phyloP scores from a whole-genome alignment of 2,888 invertebrate genomes.

The Entomobrya multifasciata region DNA sequence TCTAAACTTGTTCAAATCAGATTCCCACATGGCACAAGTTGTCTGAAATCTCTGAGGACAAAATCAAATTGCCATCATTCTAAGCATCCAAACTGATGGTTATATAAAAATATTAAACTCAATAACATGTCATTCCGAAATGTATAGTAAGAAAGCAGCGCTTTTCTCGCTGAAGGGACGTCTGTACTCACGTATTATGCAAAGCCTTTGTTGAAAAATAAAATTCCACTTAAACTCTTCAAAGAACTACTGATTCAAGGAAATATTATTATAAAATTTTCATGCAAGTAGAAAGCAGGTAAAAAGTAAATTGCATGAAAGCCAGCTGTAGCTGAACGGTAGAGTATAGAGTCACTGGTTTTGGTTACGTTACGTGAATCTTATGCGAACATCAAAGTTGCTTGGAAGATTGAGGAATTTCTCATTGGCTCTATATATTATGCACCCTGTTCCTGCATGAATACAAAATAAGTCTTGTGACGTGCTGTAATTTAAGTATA shows the following conservation, averaged over 20 bases:
- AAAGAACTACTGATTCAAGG: neutral
- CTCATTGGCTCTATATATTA: constrained; percentile 5
- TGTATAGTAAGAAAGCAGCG: too few species aligned
- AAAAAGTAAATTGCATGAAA: neutral
- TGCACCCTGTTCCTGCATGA: neutral
- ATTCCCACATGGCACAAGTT: constrained; percentile 5
- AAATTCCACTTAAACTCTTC: neutral
- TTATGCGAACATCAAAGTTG: constrained; percentile 8
- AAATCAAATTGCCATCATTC: constrained; percentile 24
- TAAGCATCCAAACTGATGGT: neutral
- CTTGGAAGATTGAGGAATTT: constrained; percentile 24
- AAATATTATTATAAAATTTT: constrained; percentile 7
- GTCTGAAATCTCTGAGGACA: constrained; percentile 19
- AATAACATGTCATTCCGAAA: too few species aligned
- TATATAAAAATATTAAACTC: neutral
- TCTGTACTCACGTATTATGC: too few species aligned
- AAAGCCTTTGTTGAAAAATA: neutral
- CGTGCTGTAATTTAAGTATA: constrained; percentile 4
- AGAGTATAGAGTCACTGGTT: neutral
- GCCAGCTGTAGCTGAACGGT: neutral
- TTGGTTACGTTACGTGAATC: too few species aligned
- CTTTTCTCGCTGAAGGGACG: too few species aligned
- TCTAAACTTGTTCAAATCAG: neutral
- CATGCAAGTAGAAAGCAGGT: neutral
- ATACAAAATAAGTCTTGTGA: constrained; percentile 1